phyloP scores from a whole-genome alignment of 2,797 vertebrate genomes.

The Anabacerthia variegaticeps region DNA sequence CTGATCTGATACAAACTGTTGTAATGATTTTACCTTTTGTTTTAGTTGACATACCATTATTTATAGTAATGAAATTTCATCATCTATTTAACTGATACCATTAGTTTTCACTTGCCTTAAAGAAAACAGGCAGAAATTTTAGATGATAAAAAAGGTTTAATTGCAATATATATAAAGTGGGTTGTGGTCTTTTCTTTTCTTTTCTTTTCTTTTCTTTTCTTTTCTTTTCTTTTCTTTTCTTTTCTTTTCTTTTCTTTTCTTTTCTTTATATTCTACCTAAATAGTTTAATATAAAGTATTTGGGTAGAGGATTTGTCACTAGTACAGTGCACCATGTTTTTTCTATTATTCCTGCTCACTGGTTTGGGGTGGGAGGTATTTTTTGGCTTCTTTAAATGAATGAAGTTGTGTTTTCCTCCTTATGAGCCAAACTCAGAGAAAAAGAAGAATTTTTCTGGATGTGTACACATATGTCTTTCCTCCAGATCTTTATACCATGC shows the following conservation, averaged over 20 bases:
- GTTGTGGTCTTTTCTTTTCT: accelerated
- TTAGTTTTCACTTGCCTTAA: not conserved
- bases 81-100: not conserved
- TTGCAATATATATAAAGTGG: not conserved
- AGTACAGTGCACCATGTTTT: not conserved
- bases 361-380: accelerated
- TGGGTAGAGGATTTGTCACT: not conserved
- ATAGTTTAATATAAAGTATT: not conserved
- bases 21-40: not conserved
- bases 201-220: too few relatives aligned
- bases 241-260: too few relatives aligned
- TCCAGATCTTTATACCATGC: not conserved
- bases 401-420: not conserved
- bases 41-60: not conserved
- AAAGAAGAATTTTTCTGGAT: not conserved
- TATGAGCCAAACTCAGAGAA: not conserved
- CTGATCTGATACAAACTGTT: not conserved
- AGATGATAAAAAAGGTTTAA: not conserved
- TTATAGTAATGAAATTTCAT: not conserved
- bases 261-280: not conserved
- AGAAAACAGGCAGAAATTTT: not conserved
- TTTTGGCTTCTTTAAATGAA: not conserved
- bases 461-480: not conserved
- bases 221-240: too few relatives aligned
- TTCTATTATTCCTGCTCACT: not conserved